Conservation (phyloP, 2,797 vertebrate species). For the Astyanax mexicanus region DNA sequence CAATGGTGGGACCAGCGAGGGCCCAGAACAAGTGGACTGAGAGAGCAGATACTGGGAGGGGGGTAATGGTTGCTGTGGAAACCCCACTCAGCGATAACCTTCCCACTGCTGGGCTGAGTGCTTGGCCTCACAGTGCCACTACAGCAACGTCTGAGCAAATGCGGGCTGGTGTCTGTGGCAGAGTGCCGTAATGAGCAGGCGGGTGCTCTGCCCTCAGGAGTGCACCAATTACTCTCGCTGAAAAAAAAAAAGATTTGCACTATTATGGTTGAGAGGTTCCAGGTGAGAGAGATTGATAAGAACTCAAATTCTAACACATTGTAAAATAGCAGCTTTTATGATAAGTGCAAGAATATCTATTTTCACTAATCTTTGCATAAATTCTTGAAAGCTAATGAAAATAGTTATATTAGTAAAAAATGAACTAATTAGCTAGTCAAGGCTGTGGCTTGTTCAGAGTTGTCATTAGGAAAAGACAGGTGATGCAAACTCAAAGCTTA, state of each 20-base stretch:
- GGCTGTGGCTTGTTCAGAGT: too few species aligned
- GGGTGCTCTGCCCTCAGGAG: slow-evolving; percentile 46
- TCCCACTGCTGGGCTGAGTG: slow-evolving; percentile 50
- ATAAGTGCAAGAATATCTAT: background rate
- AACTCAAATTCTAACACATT: background rate
- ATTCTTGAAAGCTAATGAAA: too few species aligned
- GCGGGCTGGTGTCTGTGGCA: slow-evolving; percentile 61
- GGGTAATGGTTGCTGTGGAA: slow-evolving; percentile 66
- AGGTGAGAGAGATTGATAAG: background rate
- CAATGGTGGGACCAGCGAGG: slow-evolving; percentile 2
- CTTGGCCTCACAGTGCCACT: slow-evolving; percentile 47
- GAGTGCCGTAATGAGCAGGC: slow-evolving; percentile 62
- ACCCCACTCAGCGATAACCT: slow-evolving; percentile 61
- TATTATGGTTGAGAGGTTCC: slow-evolving; percentile 5
- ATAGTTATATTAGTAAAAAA: too few species aligned
- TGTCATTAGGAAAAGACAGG: too few species aligned
- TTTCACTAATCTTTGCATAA: too few species aligned
- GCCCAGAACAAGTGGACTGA: slow-evolving; percentile 3
- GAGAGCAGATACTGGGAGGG: slow-evolving; percentile 10
- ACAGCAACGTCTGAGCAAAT: slow-evolving; percentile 38
- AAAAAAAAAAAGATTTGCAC: slow-evolving; percentile 54
- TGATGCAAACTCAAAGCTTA: too few species aligned
- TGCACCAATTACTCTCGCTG: slow-evolving; percentile 65
- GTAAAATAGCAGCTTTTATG: background rate
- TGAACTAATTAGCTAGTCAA: too few species aligned